Evolutionary conservation across 2,797 vertebrate genomes (phyloP).

Genomic region (Pseudomugil tenellus): DNA sequence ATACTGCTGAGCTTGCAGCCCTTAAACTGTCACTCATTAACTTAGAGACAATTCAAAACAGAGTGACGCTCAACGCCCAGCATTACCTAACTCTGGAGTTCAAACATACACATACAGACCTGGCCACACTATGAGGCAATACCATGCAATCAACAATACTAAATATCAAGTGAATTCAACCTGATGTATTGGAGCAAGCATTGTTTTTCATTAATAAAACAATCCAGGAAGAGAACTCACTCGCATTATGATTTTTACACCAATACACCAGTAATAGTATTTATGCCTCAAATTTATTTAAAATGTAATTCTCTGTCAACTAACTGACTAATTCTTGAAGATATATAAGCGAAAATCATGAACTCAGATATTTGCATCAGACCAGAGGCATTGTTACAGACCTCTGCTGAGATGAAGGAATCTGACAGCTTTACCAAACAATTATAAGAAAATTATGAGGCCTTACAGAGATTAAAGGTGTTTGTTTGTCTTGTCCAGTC

Average conservation of each 20-base stretch:
- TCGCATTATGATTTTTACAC: too few species aligned
- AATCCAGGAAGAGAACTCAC: background rate
- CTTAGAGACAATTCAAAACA: constrained; percentile 20
- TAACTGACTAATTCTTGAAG: too few species aligned
- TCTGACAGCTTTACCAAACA: background rate
- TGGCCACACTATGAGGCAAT: background rate
- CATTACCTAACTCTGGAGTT: background rate
- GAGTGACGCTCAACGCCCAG: background rate
- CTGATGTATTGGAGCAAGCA: background rate
- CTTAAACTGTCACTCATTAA: constrained; percentile 53
- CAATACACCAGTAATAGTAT: too few species aligned
- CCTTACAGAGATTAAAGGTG: too few species aligned
- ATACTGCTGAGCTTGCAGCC: constrained; percentile 25
- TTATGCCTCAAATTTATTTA: too few species aligned
- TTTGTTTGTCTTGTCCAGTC: too few species aligned
- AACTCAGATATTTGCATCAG: too few species aligned
- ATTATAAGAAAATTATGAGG: too few species aligned
- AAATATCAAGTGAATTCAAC: background rate
- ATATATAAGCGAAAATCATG: too few species aligned
- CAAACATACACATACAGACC: background rate
- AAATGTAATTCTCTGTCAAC: too few species aligned
- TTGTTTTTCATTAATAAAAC: background rate
- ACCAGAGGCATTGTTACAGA: too few species aligned
- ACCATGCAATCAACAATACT: background rate
- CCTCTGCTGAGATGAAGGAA: too few species aligned